Conservation (phyloP, 2,888 invertebrate genomes). For the Leptopilina drosophilae region DNA sequence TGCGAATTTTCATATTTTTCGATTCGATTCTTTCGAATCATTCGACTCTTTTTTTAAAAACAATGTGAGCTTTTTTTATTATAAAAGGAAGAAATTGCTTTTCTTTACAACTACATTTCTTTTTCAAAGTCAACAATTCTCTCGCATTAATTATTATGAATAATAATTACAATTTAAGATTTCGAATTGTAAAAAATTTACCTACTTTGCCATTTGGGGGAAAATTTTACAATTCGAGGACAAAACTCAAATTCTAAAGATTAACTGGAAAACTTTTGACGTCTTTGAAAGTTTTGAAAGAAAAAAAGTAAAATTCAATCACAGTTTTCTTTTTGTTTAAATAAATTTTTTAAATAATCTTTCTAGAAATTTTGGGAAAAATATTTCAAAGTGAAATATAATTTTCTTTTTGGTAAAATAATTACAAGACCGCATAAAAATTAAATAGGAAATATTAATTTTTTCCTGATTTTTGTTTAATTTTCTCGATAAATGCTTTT, state of each 20-base stretch:
- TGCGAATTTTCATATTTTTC: neutral
- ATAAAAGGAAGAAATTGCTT: slow-evolving; percentile 16
- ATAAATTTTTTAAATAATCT: neutral
- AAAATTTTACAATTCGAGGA: neutral
- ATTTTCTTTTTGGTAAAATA: no score
- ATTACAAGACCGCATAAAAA: no score
- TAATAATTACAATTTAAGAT: neutral
- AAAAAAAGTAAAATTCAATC: slow-evolving; percentile 6
- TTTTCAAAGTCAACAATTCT: slow-evolving; percentile 23
- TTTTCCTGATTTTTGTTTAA: slow-evolving; percentile 1
- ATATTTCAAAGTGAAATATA: neutral
- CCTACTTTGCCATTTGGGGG: neutral
- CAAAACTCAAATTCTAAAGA: neutral
- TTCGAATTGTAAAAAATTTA: no score
- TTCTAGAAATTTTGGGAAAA: neutral
- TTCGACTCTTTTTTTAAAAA: neutral
- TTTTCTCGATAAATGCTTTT: no score
- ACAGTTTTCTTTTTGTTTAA: neutral
- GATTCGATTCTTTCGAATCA: no score
- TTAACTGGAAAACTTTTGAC: neutral
- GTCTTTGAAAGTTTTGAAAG: slow-evolving; percentile 24
- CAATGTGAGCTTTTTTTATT: neutral
- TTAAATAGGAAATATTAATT: neutral
- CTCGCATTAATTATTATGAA: slow-evolving; percentile 1
- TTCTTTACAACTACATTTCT: neutral